Evolutionary conservation across 2,113 vertebrate species (phyloP).

Genomic region (Pseudonaja textilis): DNA sequence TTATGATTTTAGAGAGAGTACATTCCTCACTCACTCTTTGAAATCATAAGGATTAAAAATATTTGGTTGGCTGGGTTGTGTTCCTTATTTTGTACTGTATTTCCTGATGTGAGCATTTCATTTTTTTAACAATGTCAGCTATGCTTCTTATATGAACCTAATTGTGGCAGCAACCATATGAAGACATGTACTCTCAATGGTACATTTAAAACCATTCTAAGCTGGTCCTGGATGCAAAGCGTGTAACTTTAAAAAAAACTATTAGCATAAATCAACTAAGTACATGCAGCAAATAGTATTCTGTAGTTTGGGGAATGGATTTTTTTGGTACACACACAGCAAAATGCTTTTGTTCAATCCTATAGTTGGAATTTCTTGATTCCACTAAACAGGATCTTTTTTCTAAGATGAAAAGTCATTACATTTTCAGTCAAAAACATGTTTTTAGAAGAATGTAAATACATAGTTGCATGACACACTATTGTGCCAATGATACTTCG

Average conservation of each 20-base stretch:
- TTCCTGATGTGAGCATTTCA: background rate
- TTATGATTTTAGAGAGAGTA: background rate
- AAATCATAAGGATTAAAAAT: background rate
- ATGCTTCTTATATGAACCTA: background rate
- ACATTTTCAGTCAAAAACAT: background rate
- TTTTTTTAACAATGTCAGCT: background rate
- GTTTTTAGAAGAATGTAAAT: background rate
- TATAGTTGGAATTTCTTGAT: constrained; percentile 20
- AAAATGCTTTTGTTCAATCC: constrained; percentile 21
- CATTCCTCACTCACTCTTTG: background rate
- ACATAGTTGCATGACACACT: constrained; percentile 14
- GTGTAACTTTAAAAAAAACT: background rate
- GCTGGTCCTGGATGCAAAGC: constrained; percentile 10
- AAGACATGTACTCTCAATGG: background rate
- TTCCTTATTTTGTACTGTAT: background rate
- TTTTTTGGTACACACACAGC: constrained; percentile 20
- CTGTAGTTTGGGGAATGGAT: background rate
- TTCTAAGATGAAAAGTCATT: constrained; percentile 12
- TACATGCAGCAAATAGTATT: constrained; percentile 13
- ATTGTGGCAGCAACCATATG: background rate
- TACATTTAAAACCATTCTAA: background rate
- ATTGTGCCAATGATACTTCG: constrained; percentile 16
- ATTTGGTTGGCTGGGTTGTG: background rate
- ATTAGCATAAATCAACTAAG: constrained; percentile 14
- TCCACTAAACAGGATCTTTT: constrained; percentile 17